Base-by-base conservation (phyloP, 2,888 invertebrate genomes). In the Trichogramma dendrolimi region DNA sequence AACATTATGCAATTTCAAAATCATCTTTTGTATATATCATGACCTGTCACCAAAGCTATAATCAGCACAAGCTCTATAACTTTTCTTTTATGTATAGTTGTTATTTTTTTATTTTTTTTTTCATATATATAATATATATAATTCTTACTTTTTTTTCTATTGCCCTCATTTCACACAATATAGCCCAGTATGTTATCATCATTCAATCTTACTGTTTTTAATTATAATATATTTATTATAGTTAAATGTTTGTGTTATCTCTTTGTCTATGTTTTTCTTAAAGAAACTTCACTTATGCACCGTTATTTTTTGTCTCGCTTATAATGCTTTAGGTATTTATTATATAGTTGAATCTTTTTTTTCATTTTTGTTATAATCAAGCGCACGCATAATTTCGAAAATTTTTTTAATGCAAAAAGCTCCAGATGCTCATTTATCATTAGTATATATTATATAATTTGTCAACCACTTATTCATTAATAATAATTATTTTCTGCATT, bases 41-140 rank as follows among this genome's bases (percentile, higher is more conserved):
- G 77, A 76, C 75, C 71, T 69, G 60, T 72, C 27, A 27, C 3
- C 71, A 71, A 78, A 78, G 77, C 78, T 78, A 78, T 27, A 27
- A 27, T 72, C 60, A 60, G 60, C 62, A 61, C 62, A 64, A 64
- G 64, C 64, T 62, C 75, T 78, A 75, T 73, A 69, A 54, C 47
- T 50, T 49, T 55, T 56, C 10, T 10, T 63, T 59, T 58, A 70
- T 72, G 69, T 75, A 75, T 77, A 75, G 73, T 71, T 69, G 27
- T 27, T 27, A 27, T 27, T 27, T 27, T 27, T 27, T 27, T 27
- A n/a, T 27, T 2, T 27, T 27, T 27, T 27, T 27, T 27, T 60
- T 54, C 44, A 50, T 52, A 52, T 50, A 53, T 53, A 54, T 44
- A 49, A 57, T 55, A 55, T 55, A 58, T 73, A 74, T 68, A 72